A percentile compares a stretch with the other conserved stretches of the same genome.
Evolutionary conservation across 2,888 invertebrate genomes (phyloP).

Genomic region (Ryuthela nishihirai): DNA sequence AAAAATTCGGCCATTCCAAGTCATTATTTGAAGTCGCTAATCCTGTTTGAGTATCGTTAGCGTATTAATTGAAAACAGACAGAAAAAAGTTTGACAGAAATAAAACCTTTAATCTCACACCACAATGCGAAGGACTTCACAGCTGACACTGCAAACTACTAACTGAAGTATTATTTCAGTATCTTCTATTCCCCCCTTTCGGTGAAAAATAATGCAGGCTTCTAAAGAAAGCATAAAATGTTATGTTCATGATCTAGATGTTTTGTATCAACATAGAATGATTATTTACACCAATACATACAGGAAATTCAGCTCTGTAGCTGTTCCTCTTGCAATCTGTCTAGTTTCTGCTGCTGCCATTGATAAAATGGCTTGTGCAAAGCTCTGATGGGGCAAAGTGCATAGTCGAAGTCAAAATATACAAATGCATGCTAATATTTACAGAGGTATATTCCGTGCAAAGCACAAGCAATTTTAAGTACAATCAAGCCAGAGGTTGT

Average conservation of each 20-base stretch:
- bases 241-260: no score
- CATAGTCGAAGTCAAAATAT: slow-evolving; percentile 12
- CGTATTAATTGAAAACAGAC: no score
- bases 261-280: no score
- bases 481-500: not conserved
- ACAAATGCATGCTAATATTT: slow-evolving; percentile 12
- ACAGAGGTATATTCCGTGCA: not conserved
- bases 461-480: slow-evolving; percentile 6
- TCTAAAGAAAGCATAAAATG: no score
- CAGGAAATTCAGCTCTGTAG: no score
- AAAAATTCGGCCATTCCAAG: no score
- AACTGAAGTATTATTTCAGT: not conserved
- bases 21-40: no score
- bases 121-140: slow-evolving; percentile 7
- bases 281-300: no score
- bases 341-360: no score
- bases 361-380: slow-evolving; percentile 11
- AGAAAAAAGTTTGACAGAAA: slow-evolving; percentile 8
- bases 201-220: no score
- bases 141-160: not conserved
- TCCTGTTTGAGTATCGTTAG: no score
- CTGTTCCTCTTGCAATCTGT: no score
- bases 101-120: slow-evolving; percentile 23
- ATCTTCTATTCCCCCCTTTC: not conserved
- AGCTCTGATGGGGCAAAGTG: slow-evolving; percentile 4